Conservation (phyloP, 2,888 invertebrate genomes). For the Vannuccia rotundouncinata region DNA sequence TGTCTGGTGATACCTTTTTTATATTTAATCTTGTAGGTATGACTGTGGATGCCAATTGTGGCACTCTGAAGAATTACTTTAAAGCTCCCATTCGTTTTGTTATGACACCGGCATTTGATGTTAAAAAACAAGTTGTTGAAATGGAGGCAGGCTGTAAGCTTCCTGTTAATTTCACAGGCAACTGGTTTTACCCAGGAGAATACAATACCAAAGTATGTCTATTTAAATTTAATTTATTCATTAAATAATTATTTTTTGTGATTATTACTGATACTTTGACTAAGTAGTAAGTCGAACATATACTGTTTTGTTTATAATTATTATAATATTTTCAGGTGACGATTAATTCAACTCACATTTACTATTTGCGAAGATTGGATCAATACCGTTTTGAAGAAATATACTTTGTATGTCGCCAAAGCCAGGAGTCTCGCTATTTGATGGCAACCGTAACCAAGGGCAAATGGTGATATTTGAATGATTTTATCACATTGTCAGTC, state of each 20-base stretch:
- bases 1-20: too few species aligned
- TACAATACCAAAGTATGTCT: constrained; percentile 71
- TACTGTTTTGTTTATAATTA: too few species aligned
- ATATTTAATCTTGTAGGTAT: constrained; percentile 20
- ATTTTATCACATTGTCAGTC: not conserved
- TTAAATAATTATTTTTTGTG: too few species aligned
- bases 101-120: constrained; percentile 48
- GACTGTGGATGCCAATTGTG: constrained; percentile 68
- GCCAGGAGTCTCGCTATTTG: constrained; percentile 80
- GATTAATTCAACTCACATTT: constrained; percentile 90
- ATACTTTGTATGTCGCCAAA: constrained; percentile 87
- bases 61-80: constrained; percentile 81
- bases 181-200: constrained; percentile 94
- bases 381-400: constrained; percentile 67
- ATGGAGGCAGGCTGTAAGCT: constrained; percentile 79
- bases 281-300: too few species aligned
- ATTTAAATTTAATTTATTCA: not conserved
- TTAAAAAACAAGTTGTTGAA: constrained; percentile 42
- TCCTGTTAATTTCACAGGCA: constrained; percentile 84
- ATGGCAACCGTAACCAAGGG: constrained; percentile 93
- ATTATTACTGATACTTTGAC: too few species aligned
- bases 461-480: constrained; percentile 65
- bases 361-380: constrained; percentile 88
- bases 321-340: constrained; percentile 63
- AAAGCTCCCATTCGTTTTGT: constrained; percentile 59